Base-by-base conservation (phyloP, 2,797 vertebrate genomes). In the Sparus aurata region DNA sequence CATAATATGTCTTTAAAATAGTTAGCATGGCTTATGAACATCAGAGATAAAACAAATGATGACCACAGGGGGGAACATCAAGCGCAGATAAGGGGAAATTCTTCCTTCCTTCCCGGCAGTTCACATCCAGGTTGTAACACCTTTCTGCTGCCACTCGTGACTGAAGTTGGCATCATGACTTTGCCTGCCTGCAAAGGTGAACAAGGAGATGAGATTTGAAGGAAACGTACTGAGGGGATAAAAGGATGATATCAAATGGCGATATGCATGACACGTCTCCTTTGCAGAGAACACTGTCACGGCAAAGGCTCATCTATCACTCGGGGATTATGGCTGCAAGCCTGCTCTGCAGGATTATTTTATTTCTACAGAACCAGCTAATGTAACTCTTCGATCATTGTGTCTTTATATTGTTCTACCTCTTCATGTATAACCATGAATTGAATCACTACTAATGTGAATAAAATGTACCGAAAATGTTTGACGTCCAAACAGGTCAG, bases 201-300 rank as follows among this genome's bases (percentile, higher is more conserved):
- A 86, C 63, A 85, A 82, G 67, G 34, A 61, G 79, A 73, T 22
- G 55, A 83, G 70, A 88, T 27, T 85, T 75, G 75, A 69, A 91
- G 70, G 49, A 86, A 83, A 85, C 80, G 45, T 64, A 76, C 27
- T 72, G 69, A 81, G 23, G 50, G 47, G 66, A 76, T 10, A 60
- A 69, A 80, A 71, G 74, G 67, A 83, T 82, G 63, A 85, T 81
- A 57, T 61, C 64, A 75, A 69, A 75, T 64, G 63, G 75, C 75
- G 58, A 77, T 79, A 84, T 78, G 66, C 79, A 79, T 54, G 83
- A 77, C 77, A 87, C 49, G 50, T 77, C 68, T 66, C 45, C 62
- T 67, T 77, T 74, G 73, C 79, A 68, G 69, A 79, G 69, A 57
- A 58, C 25, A 10, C 46, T 75, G 69, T 80, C 60, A 72, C 43